A percentile compares a stretch with the other conserved stretches of the same genome.
Evolutionary conservation across 23 tunicate species (phyloP).

Genomic region (Botrylloides violaceus): DNA sequence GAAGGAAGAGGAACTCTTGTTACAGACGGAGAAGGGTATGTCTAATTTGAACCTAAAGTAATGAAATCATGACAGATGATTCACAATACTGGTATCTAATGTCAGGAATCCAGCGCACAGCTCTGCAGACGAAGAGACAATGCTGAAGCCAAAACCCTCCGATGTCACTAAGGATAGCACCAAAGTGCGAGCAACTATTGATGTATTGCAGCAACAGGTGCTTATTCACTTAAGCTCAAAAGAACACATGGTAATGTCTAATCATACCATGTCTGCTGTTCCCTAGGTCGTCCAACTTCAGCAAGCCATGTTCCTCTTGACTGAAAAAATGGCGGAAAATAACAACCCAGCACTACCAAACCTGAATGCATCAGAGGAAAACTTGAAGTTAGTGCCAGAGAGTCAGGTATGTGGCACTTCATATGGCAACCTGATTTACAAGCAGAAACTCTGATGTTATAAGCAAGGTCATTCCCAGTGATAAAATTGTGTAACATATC

Average conservation of each 20-base stretch:
- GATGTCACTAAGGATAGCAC: not conserved
- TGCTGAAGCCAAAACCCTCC: not conserved
- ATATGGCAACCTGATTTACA: no score
- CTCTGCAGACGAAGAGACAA: constrained; percentile 3
- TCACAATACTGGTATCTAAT: not conserved
- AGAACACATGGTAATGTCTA: not conserved
- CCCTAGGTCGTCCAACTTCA: constrained; percentile 68
- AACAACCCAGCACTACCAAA: not conserved
- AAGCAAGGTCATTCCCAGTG: no score
- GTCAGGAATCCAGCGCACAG: constrained; percentile 22
- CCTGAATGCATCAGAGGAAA: not conserved
- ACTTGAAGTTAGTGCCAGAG: constrained; percentile 10
- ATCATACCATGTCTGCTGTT: not conserved
- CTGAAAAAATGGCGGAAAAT: constrained; percentile 27
- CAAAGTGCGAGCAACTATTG: constrained; percentile 8
- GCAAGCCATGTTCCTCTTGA: constrained; percentile 55
- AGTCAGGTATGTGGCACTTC: not conserved
- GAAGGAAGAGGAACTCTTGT: constrained; percentile 46
- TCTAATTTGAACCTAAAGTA: not conserved
- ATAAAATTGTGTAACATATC: no score
- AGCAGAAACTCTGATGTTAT: no score
- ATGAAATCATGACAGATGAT: not conserved
- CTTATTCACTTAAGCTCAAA: not conserved
- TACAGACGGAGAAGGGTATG: constrained; percentile 46
- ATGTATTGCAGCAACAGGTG: constrained; percentile 24